phyloP scores from a whole-genome alignment of 2,797 vertebrate species.

The Mormyrus hasselquistii region DNA sequence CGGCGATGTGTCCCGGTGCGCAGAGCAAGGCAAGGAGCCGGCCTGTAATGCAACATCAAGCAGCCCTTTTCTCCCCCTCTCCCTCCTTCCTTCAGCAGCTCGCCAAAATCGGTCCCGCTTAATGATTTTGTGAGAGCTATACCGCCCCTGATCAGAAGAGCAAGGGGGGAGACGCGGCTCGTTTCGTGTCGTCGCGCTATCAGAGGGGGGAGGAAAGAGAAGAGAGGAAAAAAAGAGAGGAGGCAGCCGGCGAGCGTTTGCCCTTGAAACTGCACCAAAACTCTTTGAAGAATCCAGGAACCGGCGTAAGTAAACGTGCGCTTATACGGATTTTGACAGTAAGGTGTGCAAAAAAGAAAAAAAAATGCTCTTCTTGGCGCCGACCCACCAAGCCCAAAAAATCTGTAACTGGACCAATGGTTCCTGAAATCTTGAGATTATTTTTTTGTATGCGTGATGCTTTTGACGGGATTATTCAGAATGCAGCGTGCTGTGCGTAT shows the following conservation, averaged over 20 bases:
- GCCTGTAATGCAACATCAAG: conserved; percentile 62
- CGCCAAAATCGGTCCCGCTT: conserved; percentile 71
- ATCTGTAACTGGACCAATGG: conserved; percentile 56
- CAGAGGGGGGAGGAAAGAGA: conserved; percentile 20
- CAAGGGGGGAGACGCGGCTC: conserved; percentile 27
- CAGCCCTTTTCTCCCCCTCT: conserved; percentile 53
- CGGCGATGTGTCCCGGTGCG: conserved; percentile 65
- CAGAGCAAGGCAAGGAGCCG: conserved; percentile 69
- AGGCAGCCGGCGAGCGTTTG: conserved; percentile 57
- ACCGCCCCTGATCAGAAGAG: conserved; percentile 53
- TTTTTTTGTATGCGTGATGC: conserved; percentile 58
- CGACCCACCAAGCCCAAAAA: conserved; percentile 62
- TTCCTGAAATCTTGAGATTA: conserved; percentile 48
- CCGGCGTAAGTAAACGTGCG: conserved; percentile 89
- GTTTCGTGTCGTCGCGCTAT: conserved; percentile 63
- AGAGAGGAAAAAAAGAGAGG: conserved; percentile 27
- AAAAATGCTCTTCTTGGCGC: conserved; percentile 50
- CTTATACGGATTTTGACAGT: conserved; percentile 63
- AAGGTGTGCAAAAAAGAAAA: conserved; percentile 34
- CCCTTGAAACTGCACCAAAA: conserved; percentile 98
- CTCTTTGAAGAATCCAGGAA: conserved; percentile 91
- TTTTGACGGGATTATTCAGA: conserved; percentile 65
- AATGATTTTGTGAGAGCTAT: conserved; percentile 66
- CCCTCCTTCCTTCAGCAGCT: conserved; percentile 48
- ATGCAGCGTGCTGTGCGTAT: conserved; percentile 64